Evolutionary conservation across 1,140 invertebrate species (phyloP), one percentile per base, ranked within the genome.

Genomic region (Prorops nasuta): DNA sequence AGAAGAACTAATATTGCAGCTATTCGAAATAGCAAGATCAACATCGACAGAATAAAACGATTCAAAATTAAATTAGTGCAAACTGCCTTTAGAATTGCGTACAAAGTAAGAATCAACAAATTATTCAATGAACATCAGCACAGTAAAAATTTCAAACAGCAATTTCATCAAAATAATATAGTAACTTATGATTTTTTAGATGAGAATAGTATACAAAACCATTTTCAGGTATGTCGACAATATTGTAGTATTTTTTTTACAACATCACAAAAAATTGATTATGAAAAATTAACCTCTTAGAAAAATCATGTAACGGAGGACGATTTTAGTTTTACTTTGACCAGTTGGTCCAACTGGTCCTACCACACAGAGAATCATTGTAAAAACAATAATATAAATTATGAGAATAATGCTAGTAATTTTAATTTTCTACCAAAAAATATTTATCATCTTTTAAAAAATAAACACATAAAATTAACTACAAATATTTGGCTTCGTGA

Each of bases 261-360:
- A n/a, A n/a, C n/a, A n/a, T n/a, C n/a, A 35, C 12, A 41, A 19
- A 20, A 8, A 21, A 17, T 35, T 4, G 15, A 12, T 49, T n/a
- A 28, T 22, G 38, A 24, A 3, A 22, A 35, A 8, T 42, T 24
- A 10, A n/a, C n/a, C n/a, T n/a, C n/a, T n/a, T n/a, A n/a, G n/a
- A n/a, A n/a, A n/a, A n/a, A n/a, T n/a, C n/a, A n/a, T n/a, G n/a
- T n/a, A n/a, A n/a, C n/a, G n/a, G n/a, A n/a, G n/a, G n/a, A n/a
- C n/a, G n/a, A n/a, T n/a, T n/a, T n/a, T n/a, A n/a, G n/a, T n/a
- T n/a, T n/a, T n/a, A n/a, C n/a, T n/a, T n/a, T n/a, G n/a, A n/a
- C n/a, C n/a, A n/a, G n/a, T n/a, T 71, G 67, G 69, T 67, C 69
- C 3, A 49, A 61, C n/a, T 66, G 64, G 62, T 56, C 42, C 14